Evolutionary conservation across 2,113 vertebrate species (phyloP).

Genomic region (Phoxinus phoxinus): DNA sequence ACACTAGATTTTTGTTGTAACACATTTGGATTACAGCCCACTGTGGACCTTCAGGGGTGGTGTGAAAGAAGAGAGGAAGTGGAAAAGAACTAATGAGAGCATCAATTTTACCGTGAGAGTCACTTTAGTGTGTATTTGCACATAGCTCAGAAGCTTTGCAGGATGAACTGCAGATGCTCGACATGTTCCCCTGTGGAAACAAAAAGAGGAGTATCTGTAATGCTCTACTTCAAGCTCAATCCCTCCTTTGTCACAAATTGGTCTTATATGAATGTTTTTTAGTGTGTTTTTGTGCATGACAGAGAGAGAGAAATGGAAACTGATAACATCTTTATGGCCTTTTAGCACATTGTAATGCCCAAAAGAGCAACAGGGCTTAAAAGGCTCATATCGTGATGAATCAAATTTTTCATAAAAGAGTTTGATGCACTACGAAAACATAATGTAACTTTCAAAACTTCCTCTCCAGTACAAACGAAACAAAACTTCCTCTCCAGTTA

Average conservation of each 20-base stretch:
- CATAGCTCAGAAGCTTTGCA: not conserved
- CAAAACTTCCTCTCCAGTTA: not conserved
- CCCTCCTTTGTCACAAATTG: slow-evolving; percentile 9
- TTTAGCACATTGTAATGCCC: too few relatives aligned
- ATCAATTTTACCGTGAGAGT: not conserved
- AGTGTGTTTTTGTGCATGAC: not conserved
- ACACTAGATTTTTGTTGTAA: not conserved
- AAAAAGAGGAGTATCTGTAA: not conserved
- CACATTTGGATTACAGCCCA: slow-evolving; percentile 9
- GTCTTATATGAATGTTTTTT: not conserved
- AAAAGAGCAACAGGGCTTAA: not conserved
- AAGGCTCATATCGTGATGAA: not conserved
- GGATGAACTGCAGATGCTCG: not conserved
- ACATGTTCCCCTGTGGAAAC: not conserved
- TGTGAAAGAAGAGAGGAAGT: slow-evolving; percentile 11
- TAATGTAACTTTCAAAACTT: slow-evolving; percentile 12
- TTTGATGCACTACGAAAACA: not conserved
- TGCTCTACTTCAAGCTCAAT: not conserved
- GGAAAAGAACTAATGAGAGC: slow-evolving; percentile 20
- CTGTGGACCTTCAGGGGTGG: slow-evolving; percentile 3
- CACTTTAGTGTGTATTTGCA: not conserved
- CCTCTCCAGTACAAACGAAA: not conserved
- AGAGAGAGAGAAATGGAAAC: not conserved
- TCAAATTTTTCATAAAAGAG: not conserved
- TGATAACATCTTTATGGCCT: not conserved